Evolutionary conservation across 2,113 vertebrate species (phyloP).

Genomic region (Pollachius pollachius): DNA sequence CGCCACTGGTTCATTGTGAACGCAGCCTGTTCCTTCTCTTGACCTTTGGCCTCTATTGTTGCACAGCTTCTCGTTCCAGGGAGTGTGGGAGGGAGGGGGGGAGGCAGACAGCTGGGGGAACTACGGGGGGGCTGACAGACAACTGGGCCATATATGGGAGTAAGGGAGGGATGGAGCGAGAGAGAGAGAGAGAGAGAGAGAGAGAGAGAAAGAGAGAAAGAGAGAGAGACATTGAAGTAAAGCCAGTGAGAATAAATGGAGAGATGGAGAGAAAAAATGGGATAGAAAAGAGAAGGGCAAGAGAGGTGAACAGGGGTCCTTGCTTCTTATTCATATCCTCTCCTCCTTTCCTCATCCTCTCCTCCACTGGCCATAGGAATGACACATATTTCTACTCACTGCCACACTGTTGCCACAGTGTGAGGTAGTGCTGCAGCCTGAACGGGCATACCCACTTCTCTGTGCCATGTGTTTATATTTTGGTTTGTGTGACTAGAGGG

Average conservation of each 20-base stretch:
- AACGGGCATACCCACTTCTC: constrained; percentile 25
- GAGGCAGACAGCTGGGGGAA: constrained; percentile 9
- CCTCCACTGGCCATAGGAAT: constrained; percentile 40
- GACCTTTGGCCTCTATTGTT: constrained; percentile 81
- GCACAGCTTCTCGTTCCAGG: constrained; percentile 62
- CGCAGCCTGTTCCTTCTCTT: constrained; percentile 83
- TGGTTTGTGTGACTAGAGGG: constrained; percentile 15
- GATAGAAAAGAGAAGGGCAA: constrained; percentile 49
- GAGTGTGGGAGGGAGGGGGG: constrained; percentile 57
- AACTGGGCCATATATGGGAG: constrained; percentile 72
- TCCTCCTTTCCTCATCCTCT: constrained; percentile 40
- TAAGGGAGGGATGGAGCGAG: constrained; percentile 34
- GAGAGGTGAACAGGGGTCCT: constrained; percentile 55
- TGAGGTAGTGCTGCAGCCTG: constrained; percentile 52
- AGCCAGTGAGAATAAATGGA: constrained; percentile 31
- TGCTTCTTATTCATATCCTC: constrained; percentile 48
- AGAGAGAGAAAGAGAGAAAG: constrained; percentile 15
- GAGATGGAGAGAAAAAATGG: constrained; percentile 22
- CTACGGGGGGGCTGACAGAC: constrained; percentile 67
- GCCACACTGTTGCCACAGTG: constrained; percentile 48
- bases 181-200: constrained; percentile 42
- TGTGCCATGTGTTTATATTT: constrained; percentile 40
- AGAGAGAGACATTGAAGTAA: constrained; percentile 23
- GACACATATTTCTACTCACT: constrained; percentile 71
- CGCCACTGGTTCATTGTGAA: constrained; percentile 79